phyloP scores from a whole-genome alignment of 2,797 vertebrate genomes.

The Fringilla coelebs region DNA sequence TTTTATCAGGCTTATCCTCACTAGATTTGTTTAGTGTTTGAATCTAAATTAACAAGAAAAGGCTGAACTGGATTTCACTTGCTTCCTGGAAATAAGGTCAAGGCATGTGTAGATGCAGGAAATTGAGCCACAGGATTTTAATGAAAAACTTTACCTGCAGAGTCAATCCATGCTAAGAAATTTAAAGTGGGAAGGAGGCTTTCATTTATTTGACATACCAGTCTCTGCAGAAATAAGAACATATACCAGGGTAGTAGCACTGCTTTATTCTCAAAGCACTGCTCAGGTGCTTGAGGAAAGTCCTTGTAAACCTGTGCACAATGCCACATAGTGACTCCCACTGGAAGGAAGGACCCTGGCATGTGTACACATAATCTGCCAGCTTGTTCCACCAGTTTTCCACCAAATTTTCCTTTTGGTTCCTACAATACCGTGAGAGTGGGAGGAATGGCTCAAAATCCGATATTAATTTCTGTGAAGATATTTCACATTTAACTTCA shows the following conservation, averaged over 20 bases:
- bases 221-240: neutral
- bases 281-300: neutral
- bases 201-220: neutral
- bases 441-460: neutral
- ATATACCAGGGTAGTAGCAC: neutral
- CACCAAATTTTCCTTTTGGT: neutral
- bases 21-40: neutral
- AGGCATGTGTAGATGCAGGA: neutral
- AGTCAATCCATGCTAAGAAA: neutral
- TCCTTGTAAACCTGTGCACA: neutral
- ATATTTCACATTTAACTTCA: neutral
- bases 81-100: neutral
- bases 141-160: neutral
- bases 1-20: neutral
- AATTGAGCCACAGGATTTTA: neutral
- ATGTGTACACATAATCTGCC: rapidly evolving
- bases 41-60: neutral
- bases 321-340: rapidly evolving
- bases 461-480: neutral
- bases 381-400: neutral
- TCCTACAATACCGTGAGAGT: neutral
- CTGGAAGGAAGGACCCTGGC: neutral
- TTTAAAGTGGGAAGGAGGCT: neutral
- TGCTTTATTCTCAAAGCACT: neutral
- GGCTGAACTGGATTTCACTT: neutral